phyloP scores from a whole-genome alignment of 1,140 invertebrate genomes.

The Pogonognathellus flavescens region DNA sequence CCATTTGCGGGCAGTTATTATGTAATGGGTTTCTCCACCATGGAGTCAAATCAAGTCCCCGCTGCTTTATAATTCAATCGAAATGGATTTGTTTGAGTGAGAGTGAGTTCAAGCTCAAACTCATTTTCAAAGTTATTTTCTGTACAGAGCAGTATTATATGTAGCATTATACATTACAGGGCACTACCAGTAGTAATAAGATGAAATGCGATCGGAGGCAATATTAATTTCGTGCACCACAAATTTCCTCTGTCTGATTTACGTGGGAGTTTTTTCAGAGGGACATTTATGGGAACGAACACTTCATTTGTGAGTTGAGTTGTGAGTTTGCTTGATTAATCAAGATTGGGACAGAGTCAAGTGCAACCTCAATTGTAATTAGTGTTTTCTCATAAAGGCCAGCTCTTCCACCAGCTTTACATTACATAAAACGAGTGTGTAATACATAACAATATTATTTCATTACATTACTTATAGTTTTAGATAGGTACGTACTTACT shows the following conservation, averaged over 20 bases:
- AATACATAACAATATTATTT: constrained; percentile 41
- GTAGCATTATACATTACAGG: not conserved
- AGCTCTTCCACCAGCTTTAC: constrained; percentile 10
- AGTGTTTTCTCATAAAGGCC: constrained; percentile 43
- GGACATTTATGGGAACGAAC: constrained; percentile 48
- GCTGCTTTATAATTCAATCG: constrained; percentile 45
- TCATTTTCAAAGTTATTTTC: not conserved
- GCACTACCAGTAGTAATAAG: no score
- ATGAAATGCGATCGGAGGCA: constrained; percentile 10
- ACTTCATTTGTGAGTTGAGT: constrained; percentile 48
- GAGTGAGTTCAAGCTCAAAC: not conserved
- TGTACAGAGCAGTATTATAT: not conserved
- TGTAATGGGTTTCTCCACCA: constrained; percentile 36
- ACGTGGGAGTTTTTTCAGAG: constrained; percentile 48
- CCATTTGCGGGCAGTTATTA: constrained; percentile 42
- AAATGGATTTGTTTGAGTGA: constrained; percentile 6
- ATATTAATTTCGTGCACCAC: constrained; percentile 50
- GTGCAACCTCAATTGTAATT: constrained; percentile 50
- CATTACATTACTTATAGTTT: constrained; percentile 40
- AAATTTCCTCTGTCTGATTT: constrained; percentile 47
- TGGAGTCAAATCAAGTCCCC: not conserved
- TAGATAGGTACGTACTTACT: constrained; percentile 32
- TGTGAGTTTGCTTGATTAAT: constrained; percentile 48
- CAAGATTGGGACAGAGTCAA: constrained; percentile 49
- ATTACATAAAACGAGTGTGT: constrained; percentile 33